Base-by-base conservation (phyloP, 2,888 invertebrate species). In the Catocala fraxini region DNA sequence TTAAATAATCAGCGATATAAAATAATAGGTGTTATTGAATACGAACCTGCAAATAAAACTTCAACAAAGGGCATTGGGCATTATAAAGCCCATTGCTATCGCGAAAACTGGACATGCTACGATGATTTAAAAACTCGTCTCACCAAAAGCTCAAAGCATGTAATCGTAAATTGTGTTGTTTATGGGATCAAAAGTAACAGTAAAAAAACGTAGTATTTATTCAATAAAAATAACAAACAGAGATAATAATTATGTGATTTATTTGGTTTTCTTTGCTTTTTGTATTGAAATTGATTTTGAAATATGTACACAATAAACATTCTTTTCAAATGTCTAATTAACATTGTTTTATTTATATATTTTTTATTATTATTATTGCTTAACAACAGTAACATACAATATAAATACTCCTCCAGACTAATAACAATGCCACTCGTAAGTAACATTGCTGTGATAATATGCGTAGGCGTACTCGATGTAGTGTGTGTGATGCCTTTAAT, bases 11-110 rank as follows among this genome's bases (percentile, higher is more conserved):
- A 51, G 35, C 12, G 35, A 39, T 51, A 51, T 51, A 51, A 51
- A 35, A 51, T 51, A 12, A 51, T 51, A 51, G 51, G 51, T 51
- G 51, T 51, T 39, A 51, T 51, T 51, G 51, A 51, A 51, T 51
- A 51, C 12, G 39, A 39, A 39, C 51, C 51, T 39, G 35, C 51
- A 51, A 51, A 39, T 39, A 39, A 35, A 51, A 51, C 39, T 51
- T 51, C 51, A 39, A 39, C 35, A 39, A 51, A 51, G 35, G 39
- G 51, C 39, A 51, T 51, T 51, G 51, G 51, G n/a, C 51, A 51
- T 39, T 51, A 51, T 39, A 51, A 51, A 39, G 51, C 51, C 35
- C 51, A 51, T 51, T 39, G 51, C 39, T 51, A 51, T 39, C 35
- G 35, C 35, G 51, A 51, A 51, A 51, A 51, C n/a, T 51, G 51